These are phyloP conservation scores for Percina caprodes DNA, from an alignment of 2,113 vertebrate species.

Conservation along the genomic window DNA sequence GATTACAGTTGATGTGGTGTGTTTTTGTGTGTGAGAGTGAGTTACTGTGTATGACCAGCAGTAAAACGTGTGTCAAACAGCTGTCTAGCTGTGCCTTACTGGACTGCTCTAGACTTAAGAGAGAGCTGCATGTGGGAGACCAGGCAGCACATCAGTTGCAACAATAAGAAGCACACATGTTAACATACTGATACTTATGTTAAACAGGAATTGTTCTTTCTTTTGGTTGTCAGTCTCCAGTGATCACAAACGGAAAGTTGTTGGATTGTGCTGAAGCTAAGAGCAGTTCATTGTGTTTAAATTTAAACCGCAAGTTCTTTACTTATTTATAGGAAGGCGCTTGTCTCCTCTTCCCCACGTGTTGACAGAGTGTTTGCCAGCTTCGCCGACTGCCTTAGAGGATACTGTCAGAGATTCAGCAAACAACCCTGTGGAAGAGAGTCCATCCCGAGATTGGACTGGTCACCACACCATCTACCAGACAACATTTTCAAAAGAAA, in stretches of 20 bases:
- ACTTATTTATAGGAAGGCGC: slow-evolving; percentile 73
- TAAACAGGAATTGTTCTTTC: background rate
- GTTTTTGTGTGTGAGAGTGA: background rate
- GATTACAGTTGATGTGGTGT: slow-evolving; percentile 10
- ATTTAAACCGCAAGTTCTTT: slow-evolving; percentile 60
- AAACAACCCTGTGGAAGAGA: slow-evolving; percentile 23
- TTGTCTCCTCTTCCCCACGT: slow-evolving; percentile 84
- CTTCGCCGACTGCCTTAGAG: slow-evolving; percentile 75
- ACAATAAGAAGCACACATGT: background rate
- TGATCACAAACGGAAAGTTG: slow-evolving; percentile 3
- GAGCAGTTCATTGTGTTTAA: slow-evolving; percentile 35
- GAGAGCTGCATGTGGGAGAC: background rate
- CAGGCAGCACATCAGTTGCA: background rate
- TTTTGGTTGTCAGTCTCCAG: slow-evolving; percentile 2
- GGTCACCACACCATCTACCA: slow-evolving; percentile 12
- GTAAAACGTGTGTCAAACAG: background rate
- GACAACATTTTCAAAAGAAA: slow-evolving; percentile 14
- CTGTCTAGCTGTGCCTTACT: background rate
- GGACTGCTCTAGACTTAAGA: background rate
- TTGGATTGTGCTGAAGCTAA: background rate
- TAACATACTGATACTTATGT: background rate
- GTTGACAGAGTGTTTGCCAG: slow-evolving; percentile 85
- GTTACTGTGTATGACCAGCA: background rate
- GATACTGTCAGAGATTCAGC: slow-evolving; percentile 60
- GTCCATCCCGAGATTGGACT: slow-evolving; percentile 11